phyloP scores from a whole-genome alignment of 2,797 vertebrate genomes.

The Falco columbarius region DNA sequence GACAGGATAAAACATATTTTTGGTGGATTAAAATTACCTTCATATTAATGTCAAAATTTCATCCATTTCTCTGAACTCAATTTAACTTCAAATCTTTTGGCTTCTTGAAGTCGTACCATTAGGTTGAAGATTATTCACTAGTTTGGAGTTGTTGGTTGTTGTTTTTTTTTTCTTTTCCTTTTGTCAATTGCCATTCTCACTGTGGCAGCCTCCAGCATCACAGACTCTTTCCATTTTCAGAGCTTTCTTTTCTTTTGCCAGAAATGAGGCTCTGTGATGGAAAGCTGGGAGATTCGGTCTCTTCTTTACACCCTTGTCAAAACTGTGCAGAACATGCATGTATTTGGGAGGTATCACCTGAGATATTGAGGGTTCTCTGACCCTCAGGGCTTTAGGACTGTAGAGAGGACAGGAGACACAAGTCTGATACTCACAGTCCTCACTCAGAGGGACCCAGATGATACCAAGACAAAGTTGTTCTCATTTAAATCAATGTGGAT shows the following conservation, averaged over 20 bases:
- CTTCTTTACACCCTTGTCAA: background rate
- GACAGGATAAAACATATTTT: background rate
- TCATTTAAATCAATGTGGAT: background rate
- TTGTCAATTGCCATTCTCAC: background rate
- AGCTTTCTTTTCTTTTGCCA: background rate
- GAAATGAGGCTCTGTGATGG: background rate
- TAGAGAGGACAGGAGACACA: background rate
- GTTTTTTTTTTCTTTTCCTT: background rate
- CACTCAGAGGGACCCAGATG: background rate
- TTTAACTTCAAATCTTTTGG: background rate
- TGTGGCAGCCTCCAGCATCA: background rate
- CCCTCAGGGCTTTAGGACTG: background rate
- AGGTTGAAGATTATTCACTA: background rate
- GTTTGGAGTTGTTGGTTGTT: background rate
- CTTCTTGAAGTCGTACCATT: background rate
- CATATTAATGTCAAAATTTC: background rate
- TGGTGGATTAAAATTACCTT: background rate
- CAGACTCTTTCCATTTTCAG: background rate
- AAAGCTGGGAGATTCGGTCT: background rate
- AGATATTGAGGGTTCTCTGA: background rate
- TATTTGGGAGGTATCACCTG: background rate
- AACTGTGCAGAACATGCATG: background rate
- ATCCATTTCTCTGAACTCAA: background rate
- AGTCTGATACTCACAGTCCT: background rate
- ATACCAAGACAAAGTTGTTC: fast-evolving